Percentiles rank a stretch among this genome's conserved stretches.
These are phyloP conservation scores for Phenganax marumi DNA, from an alignment of 92 coral and sea anemone genomes.

Conservation along the genomic window DNA sequence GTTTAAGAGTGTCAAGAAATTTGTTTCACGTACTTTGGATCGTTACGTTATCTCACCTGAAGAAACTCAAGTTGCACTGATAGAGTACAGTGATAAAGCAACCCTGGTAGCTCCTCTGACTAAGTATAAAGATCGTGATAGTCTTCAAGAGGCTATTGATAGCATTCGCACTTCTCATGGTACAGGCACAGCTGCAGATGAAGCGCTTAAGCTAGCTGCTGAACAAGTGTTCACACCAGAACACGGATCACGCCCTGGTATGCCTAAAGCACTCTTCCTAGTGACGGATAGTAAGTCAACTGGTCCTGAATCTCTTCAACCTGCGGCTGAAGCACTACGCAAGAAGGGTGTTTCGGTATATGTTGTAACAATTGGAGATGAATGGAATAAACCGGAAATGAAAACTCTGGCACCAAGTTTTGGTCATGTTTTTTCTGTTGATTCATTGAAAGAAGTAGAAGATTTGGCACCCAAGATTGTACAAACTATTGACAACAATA, in stretches of 20 bases:
- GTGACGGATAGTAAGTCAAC: constrained; percentile 62
- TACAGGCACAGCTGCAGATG: constrained; percentile 51
- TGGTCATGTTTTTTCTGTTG: constrained; percentile 27
- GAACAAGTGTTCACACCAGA: constrained; percentile 59
- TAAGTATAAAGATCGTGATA: constrained; percentile 48
- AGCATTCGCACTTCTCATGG: constrained; percentile 56
- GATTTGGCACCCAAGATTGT: constrained; percentile 27
- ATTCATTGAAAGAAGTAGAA: neutral
- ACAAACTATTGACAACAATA: constrained; percentile 19
- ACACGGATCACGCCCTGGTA: constrained; percentile 60
- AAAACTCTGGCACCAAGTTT: constrained; percentile 32
- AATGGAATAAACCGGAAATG: constrained; percentile 55
- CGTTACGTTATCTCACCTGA: constrained; percentile 62
- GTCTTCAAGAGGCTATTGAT: constrained; percentile 62
- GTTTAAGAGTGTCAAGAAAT: constrained; percentile 61
- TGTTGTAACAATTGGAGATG: constrained; percentile 67
- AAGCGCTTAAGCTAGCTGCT: constrained; percentile 66
- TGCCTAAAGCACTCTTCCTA: constrained; percentile 67
- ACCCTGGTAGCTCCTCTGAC: constrained; percentile 60
- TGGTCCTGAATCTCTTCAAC: constrained; percentile 52
- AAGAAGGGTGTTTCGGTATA: constrained; percentile 66
- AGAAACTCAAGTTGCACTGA: constrained; percentile 66
- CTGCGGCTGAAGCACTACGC: constrained; percentile 63
- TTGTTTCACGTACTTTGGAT: constrained; percentile 55
- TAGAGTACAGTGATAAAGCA: constrained; percentile 68